A percentile compares a stretch with the other conserved stretches of the same genome.
Conservation (phyloP, 2,888 invertebrate species). For the Eudasyphora cyanicolor region DNA sequence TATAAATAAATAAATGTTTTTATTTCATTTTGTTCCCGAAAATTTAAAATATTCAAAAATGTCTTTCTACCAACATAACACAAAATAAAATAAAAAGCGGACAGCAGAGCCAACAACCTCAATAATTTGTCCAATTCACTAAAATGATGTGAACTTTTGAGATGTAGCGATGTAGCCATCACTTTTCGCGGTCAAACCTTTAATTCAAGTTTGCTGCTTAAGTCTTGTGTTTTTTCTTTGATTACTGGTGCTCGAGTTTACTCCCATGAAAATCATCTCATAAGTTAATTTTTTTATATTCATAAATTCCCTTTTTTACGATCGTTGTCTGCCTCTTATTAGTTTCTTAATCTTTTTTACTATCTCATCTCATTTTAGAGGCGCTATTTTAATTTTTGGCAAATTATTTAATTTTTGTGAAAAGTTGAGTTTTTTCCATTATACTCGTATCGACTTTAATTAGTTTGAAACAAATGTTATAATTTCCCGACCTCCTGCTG, state of each 20-base stretch:
- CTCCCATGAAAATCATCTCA: neutral
- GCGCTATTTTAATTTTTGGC: slow-evolving; percentile 42
- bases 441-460: slow-evolving; percentile 19
- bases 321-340: too few relatives aligned
- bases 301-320: slow-evolving; percentile 20
- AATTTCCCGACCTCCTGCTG: slow-evolving; percentile 46
- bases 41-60: too few relatives aligned
- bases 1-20: too few relatives aligned
- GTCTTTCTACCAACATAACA: too few relatives aligned
- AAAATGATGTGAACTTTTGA: too few relatives aligned
- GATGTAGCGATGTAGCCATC: too few relatives aligned
- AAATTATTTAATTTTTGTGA: slow-evolving; percentile 38
- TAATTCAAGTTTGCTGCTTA: slow-evolving; percentile 15
- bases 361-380: slow-evolving; percentile 17
- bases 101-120: too few relatives aligned
- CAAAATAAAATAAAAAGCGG: too few relatives aligned
- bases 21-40: too few relatives aligned
- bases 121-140: too few relatives aligned
- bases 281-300: neutral
- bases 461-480: slow-evolving; percentile 26
- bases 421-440: neutral
- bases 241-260: neutral
- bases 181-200: neutral
- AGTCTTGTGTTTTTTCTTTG: slow-evolving; percentile 10
- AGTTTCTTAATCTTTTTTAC: neutral